Conservation (phyloP, 2,888 invertebrate genomes). For the Sphaeridia pumilis region DNA sequence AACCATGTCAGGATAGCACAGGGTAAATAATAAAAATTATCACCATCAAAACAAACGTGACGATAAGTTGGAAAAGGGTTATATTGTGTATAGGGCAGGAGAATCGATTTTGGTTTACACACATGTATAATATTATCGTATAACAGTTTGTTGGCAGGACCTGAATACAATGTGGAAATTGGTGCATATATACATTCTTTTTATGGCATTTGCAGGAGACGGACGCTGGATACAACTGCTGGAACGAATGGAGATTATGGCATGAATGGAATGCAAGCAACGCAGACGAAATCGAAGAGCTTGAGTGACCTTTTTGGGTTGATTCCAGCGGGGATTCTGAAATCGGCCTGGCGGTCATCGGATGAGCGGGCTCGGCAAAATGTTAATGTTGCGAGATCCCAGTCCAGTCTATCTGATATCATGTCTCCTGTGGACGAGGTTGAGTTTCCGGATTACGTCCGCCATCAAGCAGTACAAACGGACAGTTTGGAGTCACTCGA, state of each 20-base stretch:
- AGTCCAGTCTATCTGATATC: constrained; percentile 14
- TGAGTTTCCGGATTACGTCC: constrained; percentile 18
- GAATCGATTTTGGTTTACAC: no score
- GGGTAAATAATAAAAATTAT: no score
- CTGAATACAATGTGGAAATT: no score
- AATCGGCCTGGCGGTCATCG: constrained; percentile 40
- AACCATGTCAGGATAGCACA: no score
- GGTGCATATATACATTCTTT: no score
- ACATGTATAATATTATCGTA: no score
- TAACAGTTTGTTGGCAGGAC: no score
- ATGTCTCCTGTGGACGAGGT: constrained; percentile 8
- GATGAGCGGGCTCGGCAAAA: constrained; percentile 10
- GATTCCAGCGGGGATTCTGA: constrained; percentile 49
- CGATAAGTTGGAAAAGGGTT: no score
- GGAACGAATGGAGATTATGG: constrained; percentile 15
- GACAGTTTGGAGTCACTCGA: constrained; percentile 32
- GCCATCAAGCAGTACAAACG: constrained; percentile 27
- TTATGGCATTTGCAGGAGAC: constrained; percentile 17
- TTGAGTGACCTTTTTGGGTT: constrained; percentile 61
- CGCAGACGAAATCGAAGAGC: constrained; percentile 61
- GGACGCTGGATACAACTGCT: constrained; percentile 32
- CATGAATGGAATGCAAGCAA: constrained; percentile 18
- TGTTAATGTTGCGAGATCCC: constrained; percentile 5
- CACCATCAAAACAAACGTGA: no score
- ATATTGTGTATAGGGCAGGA: no score